Conservation (phyloP, 2,797 vertebrate species). For the Takifugu rubripes region DNA sequence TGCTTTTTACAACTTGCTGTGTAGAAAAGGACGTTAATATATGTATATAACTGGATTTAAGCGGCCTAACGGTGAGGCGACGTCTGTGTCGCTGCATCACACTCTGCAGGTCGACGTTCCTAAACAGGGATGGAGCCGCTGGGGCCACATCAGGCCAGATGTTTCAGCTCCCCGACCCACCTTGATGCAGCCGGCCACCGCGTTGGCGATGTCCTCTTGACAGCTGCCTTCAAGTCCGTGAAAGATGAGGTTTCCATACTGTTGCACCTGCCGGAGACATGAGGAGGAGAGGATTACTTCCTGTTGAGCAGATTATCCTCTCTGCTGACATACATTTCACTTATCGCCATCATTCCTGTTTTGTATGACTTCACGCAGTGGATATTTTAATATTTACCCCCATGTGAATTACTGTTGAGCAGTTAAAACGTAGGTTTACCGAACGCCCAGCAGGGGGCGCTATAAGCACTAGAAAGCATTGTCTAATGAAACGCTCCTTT, state of each 20-base stretch:
- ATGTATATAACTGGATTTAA: background rate
- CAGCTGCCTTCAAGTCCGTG: conserved; percentile 93
- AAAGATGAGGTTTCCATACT: conserved; percentile 90
- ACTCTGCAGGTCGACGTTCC: background rate
- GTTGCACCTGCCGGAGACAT: conserved; percentile 80
- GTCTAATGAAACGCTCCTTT: background rate
- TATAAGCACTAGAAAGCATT: background rate
- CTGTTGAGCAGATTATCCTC: too few species aligned
- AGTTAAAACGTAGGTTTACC: background rate
- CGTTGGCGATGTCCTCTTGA: conserved; percentile 85
- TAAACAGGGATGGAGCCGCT: background rate
- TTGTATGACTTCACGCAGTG: too few species aligned
- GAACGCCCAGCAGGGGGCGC: conserved; percentile 35
- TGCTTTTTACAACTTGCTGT: too few species aligned
- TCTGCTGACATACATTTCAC: too few species aligned
- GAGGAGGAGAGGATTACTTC: too few species aligned
- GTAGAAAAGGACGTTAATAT: background rate
- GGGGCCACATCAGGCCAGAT: background rate
- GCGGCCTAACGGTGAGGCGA: background rate
- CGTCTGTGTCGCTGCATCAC: background rate
- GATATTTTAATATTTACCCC: too few species aligned
- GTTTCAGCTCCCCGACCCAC: conserved; percentile 60
- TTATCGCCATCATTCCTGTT: too few species aligned
- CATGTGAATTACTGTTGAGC: too few species aligned
- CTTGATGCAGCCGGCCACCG: conserved; percentile 88